Base-by-base conservation (phyloP, 2,113 vertebrate genomes). In the Callionymus lyra region DNA sequence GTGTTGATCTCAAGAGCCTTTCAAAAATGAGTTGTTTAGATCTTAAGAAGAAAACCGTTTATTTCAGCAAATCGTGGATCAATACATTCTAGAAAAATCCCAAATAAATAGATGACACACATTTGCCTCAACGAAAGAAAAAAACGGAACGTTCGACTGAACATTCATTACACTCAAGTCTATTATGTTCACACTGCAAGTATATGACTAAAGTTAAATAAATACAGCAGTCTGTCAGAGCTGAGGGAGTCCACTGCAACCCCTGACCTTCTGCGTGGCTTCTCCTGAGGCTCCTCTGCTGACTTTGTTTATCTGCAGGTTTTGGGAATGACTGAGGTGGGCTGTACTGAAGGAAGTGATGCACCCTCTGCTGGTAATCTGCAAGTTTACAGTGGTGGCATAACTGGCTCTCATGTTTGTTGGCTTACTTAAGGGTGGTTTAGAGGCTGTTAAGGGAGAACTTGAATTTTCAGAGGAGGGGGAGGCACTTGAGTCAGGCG, bases 331-430 rank as follows among this genome's bases (percentile, higher is more conserved):
- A 55, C 90, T 88, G 16, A 93, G 90, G 50, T 92, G 91, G 33
- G 91, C 87, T 1, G 87, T 91, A 59, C 89, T 90, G 12, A 89
- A 89, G 2, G 85, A 85, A 0, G 90, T 80, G 15, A 88, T 86
- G 12, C 87, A 65, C 0, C 91, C 89, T 3, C 89, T 88, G 1
- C 91, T 88, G 0, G 87, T 88, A 0, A 94, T 90, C 18, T 92
- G 90, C 16, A 94, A 84, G 63, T 88, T 94, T 15, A 94, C 89
- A 0, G 90, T 91, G 52, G 91, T 94, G 48, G 91, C 89, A 2
- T 94, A 93, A 48, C 90, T 92, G 47, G 87, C 72, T 59, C 73
- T 83, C 57, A 78, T 71, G 27, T 43, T 68, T 18, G 59, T 58
- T 15, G 45, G 56, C 52, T 69, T 73, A 53, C 31, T 16, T 6